A percentile compares a stretch with the other conserved stretches of the same genome.
Conservation (phyloP, 2,888 invertebrate species). For the Metalampra italica region DNA sequence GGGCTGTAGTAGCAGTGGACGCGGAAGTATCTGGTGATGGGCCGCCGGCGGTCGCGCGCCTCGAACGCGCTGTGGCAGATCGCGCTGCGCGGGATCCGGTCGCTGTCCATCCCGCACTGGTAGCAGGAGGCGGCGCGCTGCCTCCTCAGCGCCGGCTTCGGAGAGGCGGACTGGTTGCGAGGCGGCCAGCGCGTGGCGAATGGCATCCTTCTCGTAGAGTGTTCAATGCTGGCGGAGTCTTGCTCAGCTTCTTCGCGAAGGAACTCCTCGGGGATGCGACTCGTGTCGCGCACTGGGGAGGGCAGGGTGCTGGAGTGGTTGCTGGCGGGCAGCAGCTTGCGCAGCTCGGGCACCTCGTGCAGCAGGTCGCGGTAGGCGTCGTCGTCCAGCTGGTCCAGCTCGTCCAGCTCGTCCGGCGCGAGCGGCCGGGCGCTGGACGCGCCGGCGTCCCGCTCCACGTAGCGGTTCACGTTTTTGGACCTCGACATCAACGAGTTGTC, state of each 20-base stretch:
- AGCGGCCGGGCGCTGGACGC: no score
- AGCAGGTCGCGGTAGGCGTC: background rate
- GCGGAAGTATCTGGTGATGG: slow-evolving; percentile 10
- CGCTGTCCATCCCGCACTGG: slow-evolving; percentile 11
- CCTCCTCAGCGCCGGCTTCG: background rate
- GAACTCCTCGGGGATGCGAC: no score
- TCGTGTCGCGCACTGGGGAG: no score
- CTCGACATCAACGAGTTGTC: background rate
- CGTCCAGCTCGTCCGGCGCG: background rate
- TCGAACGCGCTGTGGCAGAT: slow-evolving; percentile 20
- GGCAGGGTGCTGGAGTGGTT: background rate
- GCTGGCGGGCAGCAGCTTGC: background rate
- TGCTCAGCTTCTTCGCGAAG: background rate
- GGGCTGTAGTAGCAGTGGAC: slow-evolving; percentile 4
- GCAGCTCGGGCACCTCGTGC: background rate
- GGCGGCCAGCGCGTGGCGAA: background rate
- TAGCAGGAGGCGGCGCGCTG: slow-evolving; percentile 12
- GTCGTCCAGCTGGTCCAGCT: background rate
- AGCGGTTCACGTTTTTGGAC: no score
- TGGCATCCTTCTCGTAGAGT: background rate
- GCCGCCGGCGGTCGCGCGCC: no score
- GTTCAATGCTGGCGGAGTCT: background rate
- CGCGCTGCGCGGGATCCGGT: slow-evolving; percentile 10
- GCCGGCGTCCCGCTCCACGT: no score
- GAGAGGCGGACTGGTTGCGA: no score